Evolutionary conservation across 2,888 invertebrate species (phyloP).

Genomic region (Diaphora mendica): DNA sequence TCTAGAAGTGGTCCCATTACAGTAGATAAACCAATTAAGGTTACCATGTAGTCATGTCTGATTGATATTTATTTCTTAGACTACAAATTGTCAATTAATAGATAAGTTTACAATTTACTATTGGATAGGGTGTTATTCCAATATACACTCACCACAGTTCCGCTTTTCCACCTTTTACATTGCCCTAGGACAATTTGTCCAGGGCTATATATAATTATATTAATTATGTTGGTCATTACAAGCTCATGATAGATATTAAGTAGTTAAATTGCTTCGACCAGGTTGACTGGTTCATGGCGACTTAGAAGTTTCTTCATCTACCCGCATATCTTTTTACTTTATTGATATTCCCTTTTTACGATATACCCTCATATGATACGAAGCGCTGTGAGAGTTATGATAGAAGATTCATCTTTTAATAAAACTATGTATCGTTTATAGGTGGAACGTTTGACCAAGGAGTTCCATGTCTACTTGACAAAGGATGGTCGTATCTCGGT

Average conservation of each 20-base stretch:
- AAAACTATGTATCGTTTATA: constrained; percentile 70
- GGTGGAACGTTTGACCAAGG: constrained; percentile 95
- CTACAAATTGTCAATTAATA: too few species aligned
- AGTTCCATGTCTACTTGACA: constrained; percentile 97
- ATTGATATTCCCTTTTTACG: neutral
- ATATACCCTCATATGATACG: neutral
- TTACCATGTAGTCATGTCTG: too few species aligned
- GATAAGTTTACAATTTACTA: too few species aligned
- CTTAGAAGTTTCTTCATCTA: neutral
- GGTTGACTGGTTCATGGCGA: too few species aligned
- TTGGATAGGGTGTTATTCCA: too few species aligned
- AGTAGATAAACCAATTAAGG: neutral
- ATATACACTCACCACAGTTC: too few species aligned
- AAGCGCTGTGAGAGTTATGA: neutral
- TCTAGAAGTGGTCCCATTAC: neutral
- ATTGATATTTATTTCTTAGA: too few species aligned
- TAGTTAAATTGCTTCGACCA: neutral
- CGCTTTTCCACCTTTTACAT: too few species aligned
- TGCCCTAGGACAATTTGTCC: too few species aligned
- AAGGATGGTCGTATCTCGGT: constrained; percentile 99
- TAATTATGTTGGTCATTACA: too few species aligned
- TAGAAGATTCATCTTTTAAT: neutral
- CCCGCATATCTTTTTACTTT: neutral
- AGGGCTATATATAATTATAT: too few species aligned
- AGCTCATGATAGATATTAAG: too few species aligned